Evolutionary conservation across 2,113 vertebrate genomes (phyloP).

Genomic region (Ochotona princeps): DNA sequence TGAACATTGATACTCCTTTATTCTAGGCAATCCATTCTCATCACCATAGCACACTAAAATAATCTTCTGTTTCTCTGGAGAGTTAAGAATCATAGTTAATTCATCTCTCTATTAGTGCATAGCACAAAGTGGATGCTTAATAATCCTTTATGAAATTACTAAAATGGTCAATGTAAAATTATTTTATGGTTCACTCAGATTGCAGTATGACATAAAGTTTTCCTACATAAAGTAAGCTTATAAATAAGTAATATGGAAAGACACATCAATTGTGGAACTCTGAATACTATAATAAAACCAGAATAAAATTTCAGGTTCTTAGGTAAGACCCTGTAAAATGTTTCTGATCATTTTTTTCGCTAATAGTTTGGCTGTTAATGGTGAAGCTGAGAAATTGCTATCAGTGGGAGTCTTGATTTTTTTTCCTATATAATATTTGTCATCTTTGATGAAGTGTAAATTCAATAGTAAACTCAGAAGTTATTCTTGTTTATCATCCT

Average conservation of each 20-base stretch:
- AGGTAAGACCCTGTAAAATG: slow-evolving; percentile 54
- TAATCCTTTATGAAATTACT: slow-evolving; percentile 25
- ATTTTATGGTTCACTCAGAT: slow-evolving; percentile 36
- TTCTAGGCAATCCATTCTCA: not conserved
- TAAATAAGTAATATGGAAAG: slow-evolving; percentile 18
- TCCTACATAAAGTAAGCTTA: not conserved
- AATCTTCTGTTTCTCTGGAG: not conserved
- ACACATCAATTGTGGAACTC: slow-evolving; percentile 12
- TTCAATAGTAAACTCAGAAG: slow-evolving; percentile 19
- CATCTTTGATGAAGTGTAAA: slow-evolving; percentile 55
- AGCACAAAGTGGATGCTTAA: slow-evolving; percentile 6
- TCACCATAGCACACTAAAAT: not conserved
- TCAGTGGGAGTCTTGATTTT: slow-evolving; percentile 47
- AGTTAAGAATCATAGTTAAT: not conserved
- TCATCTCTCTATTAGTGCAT: not conserved
- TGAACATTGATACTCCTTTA: not conserved
- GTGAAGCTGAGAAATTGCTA: slow-evolving; percentile 73
- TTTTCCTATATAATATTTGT: slow-evolving; percentile 32
- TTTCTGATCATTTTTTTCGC: slow-evolving; percentile 67
- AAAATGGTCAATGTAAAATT: slow-evolving; percentile 10
- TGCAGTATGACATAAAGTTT: slow-evolving; percentile 17
- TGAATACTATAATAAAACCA: slow-evolving; percentile 30
- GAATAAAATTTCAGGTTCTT: slow-evolving; percentile 38
- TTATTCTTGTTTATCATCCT: slow-evolving; percentile 52
- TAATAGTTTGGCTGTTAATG: slow-evolving; percentile 77